Evolutionary conservation across 2,113 vertebrate species (phyloP).

Genomic region (Cyprinodon variegatus): DNA sequence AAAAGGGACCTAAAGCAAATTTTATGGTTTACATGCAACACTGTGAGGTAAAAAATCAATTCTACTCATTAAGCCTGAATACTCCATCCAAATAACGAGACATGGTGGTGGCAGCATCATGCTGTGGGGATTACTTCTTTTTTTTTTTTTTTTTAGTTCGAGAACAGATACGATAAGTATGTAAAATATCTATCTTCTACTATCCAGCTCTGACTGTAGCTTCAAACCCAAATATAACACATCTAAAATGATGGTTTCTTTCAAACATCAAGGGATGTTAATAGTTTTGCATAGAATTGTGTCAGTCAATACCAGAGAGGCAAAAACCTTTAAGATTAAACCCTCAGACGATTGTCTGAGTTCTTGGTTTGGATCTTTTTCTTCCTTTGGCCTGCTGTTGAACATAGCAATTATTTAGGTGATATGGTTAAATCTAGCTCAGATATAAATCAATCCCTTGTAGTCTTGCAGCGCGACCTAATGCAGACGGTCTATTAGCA

Average conservation of each 20-base stretch:
- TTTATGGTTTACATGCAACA: no score
- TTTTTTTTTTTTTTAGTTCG: no score
- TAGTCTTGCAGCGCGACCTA: background rate
- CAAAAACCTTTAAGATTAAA: no score
- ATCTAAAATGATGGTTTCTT: background rate
- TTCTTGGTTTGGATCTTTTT: background rate
- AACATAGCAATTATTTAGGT: background rate
- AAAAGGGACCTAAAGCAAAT: no score
- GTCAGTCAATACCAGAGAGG: no score
- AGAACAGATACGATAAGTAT: background rate
- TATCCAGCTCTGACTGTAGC: background rate
- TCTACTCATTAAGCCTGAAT: no score
- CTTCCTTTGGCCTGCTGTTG: background rate
- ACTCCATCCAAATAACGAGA: no score
- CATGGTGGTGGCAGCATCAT: no score
- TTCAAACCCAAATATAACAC: background rate
- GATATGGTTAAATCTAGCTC: background rate
- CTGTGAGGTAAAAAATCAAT: no score
- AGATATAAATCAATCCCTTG: conserved; percentile 20
- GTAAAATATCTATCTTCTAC: background rate
- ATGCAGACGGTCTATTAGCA: conserved; percentile 9
- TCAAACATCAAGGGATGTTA: background rate
- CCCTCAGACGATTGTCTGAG: no score
- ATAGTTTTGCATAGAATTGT: background rate
- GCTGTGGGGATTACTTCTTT: no score